These are phyloP conservation scores for Bufo gargarizans DNA, from an alignment of 2,113 vertebrate genomes.

Conservation along the genomic window DNA sequence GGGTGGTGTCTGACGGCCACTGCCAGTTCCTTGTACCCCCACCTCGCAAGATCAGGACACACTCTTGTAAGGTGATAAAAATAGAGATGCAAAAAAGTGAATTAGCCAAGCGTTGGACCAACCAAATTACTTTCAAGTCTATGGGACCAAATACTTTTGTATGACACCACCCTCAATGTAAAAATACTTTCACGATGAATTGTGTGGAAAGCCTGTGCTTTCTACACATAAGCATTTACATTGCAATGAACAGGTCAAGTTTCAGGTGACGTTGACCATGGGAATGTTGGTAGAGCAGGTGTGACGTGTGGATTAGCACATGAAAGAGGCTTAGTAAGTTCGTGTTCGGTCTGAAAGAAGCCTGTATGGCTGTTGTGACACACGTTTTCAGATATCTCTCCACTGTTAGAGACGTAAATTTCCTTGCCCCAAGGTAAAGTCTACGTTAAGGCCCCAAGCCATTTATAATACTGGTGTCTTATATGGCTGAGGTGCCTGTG, in stretches of 20 bases:
- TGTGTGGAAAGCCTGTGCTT: background rate
- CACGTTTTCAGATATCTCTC: background rate
- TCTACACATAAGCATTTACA: background rate
- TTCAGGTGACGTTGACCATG: background rate
- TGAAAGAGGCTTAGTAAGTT: background rate
- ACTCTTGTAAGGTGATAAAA: no score
- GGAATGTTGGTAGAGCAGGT: slow-evolving; percentile 16
- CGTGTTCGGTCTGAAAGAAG: background rate
- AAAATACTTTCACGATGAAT: background rate
- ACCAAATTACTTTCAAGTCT: background rate
- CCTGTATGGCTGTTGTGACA: background rate
- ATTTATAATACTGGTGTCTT: no score
- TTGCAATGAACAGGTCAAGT: background rate
- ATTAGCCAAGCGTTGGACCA: background rate
- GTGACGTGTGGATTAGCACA: background rate
- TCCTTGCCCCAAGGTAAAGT: background rate
- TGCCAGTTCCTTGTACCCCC: no score
- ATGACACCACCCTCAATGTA: background rate
- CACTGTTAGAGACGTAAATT: background rate
- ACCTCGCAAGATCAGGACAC: no score
- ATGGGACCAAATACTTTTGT: background rate
- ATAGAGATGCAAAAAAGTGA: background rate
- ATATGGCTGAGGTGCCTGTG: no score
- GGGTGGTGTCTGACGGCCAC: no score
- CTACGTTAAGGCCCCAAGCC: background rate